phyloP scores from a whole-genome alignment of 2,888 invertebrate genomes.

The Toxonevra muliebris region DNA sequence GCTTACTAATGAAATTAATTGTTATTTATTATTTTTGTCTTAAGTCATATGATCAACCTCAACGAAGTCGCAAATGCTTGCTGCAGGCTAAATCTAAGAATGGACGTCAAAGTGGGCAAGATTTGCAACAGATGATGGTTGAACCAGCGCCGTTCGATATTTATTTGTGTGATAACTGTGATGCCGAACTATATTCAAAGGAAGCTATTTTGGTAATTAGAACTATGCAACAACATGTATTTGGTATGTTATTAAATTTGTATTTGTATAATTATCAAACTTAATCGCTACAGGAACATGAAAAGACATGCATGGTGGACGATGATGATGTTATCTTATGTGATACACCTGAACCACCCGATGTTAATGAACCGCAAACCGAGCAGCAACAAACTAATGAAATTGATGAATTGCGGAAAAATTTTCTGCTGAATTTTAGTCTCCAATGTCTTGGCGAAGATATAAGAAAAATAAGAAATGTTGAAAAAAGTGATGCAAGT shows the following conservation, averaged over 20 bases:
- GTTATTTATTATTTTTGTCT: conserved; percentile 29
- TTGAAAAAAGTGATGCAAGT: conserved; percentile 33
- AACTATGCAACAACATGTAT: background rate
- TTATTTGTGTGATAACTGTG: conserved; percentile 79
- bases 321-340: conserved; percentile 62
- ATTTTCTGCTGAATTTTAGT: conserved; percentile 67
- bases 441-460: conserved; percentile 52
- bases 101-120: conserved; percentile 48
- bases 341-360: conserved; percentile 60
- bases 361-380: conserved; percentile 38
- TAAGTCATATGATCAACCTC: conserved; percentile 63
- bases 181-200: conserved; percentile 74
- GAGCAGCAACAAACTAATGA: conserved; percentile 48
- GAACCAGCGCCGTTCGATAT: conserved; percentile 72
- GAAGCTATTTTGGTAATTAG: conserved; percentile 67
- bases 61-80: conserved; percentile 65
- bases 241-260: background rate
- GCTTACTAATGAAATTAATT: too few species aligned
- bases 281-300: conserved; percentile 63
- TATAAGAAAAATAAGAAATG: conserved; percentile 21
- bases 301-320: conserved; percentile 65
- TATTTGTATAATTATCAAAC: background rate
- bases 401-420: conserved; percentile 56
- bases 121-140: conserved; percentile 67
- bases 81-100: conserved; percentile 64